Base-by-base conservation (phyloP, 2,113 vertebrate species). In the Clarias gariepinus region DNA sequence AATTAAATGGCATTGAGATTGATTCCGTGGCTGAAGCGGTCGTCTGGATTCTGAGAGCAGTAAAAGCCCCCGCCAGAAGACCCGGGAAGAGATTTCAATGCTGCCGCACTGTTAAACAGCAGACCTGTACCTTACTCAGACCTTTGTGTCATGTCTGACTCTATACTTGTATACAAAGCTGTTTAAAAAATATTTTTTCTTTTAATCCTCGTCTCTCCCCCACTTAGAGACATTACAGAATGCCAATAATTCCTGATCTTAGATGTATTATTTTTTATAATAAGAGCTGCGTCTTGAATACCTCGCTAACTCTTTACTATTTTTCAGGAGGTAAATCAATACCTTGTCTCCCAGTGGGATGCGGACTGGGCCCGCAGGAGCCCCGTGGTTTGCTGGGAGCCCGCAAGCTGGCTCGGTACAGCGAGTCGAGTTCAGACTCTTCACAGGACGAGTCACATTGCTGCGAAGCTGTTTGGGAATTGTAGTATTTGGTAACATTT, bases 341-440 rank as follows among this genome's bases (percentile, higher is more conserved):
- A 95, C 93, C 93, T 91, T 90, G 68, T 89, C 85, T 94, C 83
- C 13, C 83, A 3, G 41, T 64, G 0, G 90, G 88, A 58, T 90
- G 93, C 36, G 91, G 93, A 47, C 90, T 92, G 87, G 89, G 53
- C 9, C 89, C 90, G 0, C 74, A 66, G 63, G 80, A 77, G 61
- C 86, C 86, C 92, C 94, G 94, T 47, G 90, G 93, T 86, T 92
- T 89, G 90, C 91, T 93, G 91, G 94, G 95, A 95, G 96, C 95
- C 91, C 95, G 95, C 91, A 98, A 94, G 93, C 97, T 99, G 91
- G 95, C 95, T 92, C 97, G 96, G 94, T 97, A 99, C 82, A 99
- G 95, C n/a, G 95, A 96, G 85, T 99, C 97, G 94, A 98, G 94
- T 94, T 98, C 98, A n/a, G 97, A 97, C 91, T 98, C 97, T 91